Evolutionary conservation across 2,113 vertebrate species (phyloP), one percentile per base, ranked within the genome.

Genomic region (Pituophis catenifer): DNA sequence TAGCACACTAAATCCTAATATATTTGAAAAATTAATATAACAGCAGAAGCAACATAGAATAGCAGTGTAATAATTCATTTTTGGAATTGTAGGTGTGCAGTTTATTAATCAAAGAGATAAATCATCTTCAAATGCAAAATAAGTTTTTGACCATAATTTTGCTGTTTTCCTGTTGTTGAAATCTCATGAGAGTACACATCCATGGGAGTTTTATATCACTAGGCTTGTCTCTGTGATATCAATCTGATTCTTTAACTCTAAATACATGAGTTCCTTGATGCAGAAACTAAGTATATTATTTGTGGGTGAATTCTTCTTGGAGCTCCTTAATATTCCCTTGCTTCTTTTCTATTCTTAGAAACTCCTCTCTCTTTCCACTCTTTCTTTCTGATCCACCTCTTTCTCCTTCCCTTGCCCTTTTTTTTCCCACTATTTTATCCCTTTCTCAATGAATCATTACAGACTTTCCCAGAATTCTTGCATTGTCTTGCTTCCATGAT

Each of bases 31-130:
- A 93, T 86, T 19, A 52, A 52, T 75, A 58, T 91, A 94, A 93
- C 7, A 93, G 52, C 91, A 85, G 93, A 9, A 90, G 92, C 70
- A 93, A 55, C 54, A 88, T 1, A 86, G 70, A 93, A 85, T 0
- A 90, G 75, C 90, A 89, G 88, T 88, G 3, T 85, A 70, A 93
- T 91, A 24, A 90, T 13, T 91, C 54, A 50, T 0, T 0, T 90
- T 91, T 81, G 8, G 44, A 87, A 44, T 86, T 91, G 19, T 33
- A 86, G 24, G 29, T 70, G 91, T 93, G 15, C 10, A 92, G 9
- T 6, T 93, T 93, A 29, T 92, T 94, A 94, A 92, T 93, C 93
- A 91, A 15, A 90, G 21, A 15, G 75, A 59, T 59, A 94, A 92
- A 23, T 85, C 90, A 86, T 52, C 1, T 53, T 81, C 9, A 59